Evolutionary conservation across 2,797 vertebrate species (phyloP).

Genomic region (Sebastes vulpes): DNA sequence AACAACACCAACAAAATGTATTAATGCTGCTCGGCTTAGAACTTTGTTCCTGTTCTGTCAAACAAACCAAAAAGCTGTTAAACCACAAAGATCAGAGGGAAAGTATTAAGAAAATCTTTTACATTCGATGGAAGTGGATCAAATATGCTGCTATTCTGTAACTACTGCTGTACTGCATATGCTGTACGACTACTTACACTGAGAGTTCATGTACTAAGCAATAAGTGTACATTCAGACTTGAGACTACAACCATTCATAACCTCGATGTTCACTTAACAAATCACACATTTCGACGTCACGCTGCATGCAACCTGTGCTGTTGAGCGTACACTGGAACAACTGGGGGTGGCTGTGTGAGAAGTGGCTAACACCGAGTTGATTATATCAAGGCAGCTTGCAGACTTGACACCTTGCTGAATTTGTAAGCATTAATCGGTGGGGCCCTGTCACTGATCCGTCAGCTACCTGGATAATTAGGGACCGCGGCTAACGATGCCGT

Average conservation of each 20-base stretch:
- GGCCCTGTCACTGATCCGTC: constrained; percentile 99
- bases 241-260: background rate
- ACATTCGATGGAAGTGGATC: background rate
- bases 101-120: constrained; percentile 12
- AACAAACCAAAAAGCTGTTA: constrained; percentile 71
- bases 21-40: constrained; percentile 36
- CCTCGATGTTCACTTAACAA: constrained; percentile 90
- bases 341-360: constrained; percentile 83
- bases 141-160: background rate
- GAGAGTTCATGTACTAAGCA: background rate
- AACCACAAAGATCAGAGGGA: constrained; percentile 37
- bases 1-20: constrained; percentile 54
- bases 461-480: constrained; percentile 99
- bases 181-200: background rate
- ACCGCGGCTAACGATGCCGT: constrained; percentile 95
- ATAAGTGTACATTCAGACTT: background rate
- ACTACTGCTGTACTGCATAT: background rate
- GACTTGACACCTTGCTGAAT: constrained; percentile 99
- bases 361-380: constrained; percentile 97
- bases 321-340: constrained; percentile 90
- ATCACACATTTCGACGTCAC: constrained; percentile 86
- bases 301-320: constrained; percentile 87
- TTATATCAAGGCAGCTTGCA: constrained; percentile 98
- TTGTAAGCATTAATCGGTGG: constrained; percentile 99
- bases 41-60: constrained; percentile 84